Percentiles rank a stretch among this genome's conserved stretches.
Conservation (phyloP, 2,797 vertebrate species). For the Pristis pectinata region DNA sequence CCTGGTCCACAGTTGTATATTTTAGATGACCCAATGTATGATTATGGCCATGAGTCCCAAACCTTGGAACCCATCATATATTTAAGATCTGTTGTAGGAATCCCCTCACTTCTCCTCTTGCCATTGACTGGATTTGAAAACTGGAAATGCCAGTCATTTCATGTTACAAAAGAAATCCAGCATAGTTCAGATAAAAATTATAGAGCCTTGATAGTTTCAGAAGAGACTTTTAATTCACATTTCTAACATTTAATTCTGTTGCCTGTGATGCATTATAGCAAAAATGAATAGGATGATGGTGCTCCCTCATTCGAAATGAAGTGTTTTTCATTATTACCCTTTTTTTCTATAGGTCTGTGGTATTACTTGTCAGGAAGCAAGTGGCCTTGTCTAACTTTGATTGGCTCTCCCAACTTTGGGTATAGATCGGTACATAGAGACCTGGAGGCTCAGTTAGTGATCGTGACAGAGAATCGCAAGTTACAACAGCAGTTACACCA, state of each 20-base stretch:
- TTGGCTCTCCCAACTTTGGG: constrained; percentile 95
- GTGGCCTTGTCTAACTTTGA: constrained; percentile 85
- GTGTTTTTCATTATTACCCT: constrained; percentile 39
- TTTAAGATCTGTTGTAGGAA: too few species aligned
- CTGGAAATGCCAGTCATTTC: too few species aligned
- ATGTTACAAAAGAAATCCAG: background rate
- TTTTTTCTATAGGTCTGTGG: constrained; percentile 79
- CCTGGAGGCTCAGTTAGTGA: constrained; percentile 90
- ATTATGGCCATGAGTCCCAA: too few species aligned
- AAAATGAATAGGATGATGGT: background rate
- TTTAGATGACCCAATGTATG: too few species aligned
- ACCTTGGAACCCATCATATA: too few species aligned
- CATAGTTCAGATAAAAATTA: background rate
- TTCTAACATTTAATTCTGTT: background rate
- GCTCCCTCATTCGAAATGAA: background rate
- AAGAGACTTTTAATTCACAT: background rate
- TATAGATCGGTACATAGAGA: constrained; percentile 94
- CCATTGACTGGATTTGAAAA: too few species aligned
- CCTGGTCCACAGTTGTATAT: too few species aligned
- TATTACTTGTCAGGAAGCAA: constrained; percentile 81
- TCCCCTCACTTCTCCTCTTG: too few species aligned
- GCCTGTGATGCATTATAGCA: background rate
- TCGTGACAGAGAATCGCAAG: constrained; percentile 80
- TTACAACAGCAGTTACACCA: constrained; percentile 83
- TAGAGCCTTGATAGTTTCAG: background rate